Base-by-base conservation (phyloP, 2,113 vertebrate genomes). In the Halichoerus grypus region DNA sequence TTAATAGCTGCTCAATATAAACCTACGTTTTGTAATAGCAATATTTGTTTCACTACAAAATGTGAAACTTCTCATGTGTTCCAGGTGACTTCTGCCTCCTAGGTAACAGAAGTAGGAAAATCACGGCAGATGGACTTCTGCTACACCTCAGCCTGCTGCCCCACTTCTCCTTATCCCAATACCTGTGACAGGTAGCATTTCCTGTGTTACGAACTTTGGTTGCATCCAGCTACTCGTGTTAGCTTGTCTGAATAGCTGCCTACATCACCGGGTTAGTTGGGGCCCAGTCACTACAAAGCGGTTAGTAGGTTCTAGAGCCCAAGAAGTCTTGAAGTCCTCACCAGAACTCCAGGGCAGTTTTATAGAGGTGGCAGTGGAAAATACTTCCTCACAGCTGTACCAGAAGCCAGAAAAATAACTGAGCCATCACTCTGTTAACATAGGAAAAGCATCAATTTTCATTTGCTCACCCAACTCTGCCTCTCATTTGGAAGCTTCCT, bases 141-240 rank as follows among this genome's bases (percentile, higher is more conserved):
- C 61, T 55, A 21, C 5, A 46, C 13, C 5, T 11, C 28, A 72
- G 13, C 61, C 59, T 19, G 49, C 59, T 61, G 14, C 19, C 22
- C 0, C 0, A 0, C 16, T 51, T n/a, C 18, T 36, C 21, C 51
- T 61, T 16, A 9, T 21, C 19, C 31, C 9, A 6, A 7, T 7
- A 4, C 59, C 76, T 46, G 31, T 9, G n/a, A 8, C 19, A 42
- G 69, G 12, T 15, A 65, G 15, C 12, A 5, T 28, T 26, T 65
- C 1, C 3, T 42, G 12, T 19, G 39, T 69, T 18, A 31, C 0
- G 33, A 21, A 18, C 28, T 51, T 42, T 22, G 31, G 13, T 59
- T 33, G 21, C n/a, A 21, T 6, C 31, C 24, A 65, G 7, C 19
- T 42, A 33, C 15, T 19, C 19, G 5, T 24, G 51, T 80, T 51